Conservation (phyloP, 1,140 invertebrate species). For the Argopecten irradians region DNA sequence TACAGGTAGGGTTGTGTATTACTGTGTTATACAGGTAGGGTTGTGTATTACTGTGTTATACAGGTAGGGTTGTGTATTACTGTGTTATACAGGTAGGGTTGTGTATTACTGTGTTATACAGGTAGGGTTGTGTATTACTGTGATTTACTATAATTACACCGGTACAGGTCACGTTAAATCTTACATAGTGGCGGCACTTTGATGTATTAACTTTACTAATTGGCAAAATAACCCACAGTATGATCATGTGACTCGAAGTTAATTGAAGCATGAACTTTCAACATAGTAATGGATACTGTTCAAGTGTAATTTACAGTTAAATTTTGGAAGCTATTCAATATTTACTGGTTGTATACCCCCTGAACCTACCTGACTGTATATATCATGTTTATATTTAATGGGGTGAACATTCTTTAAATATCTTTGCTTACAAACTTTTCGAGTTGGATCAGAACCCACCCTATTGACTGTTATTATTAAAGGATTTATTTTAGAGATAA, state of each 20-base stretch:
- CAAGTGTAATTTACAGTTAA: slow-evolving; percentile 5
- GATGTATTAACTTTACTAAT: slow-evolving; percentile 18
- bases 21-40: no score
- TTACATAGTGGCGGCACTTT: background rate
- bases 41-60: no score
- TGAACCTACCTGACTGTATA: slow-evolving; percentile 17
- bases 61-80: no score
- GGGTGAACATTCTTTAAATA: background rate
- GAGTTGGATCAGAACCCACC: background rate
- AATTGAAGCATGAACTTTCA: background rate
- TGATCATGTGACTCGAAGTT: background rate
- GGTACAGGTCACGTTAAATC: no score
- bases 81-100: no score
- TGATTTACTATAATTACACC: no score
- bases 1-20: no score
- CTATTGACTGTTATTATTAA: background rate
- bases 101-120: no score
- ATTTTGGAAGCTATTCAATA: slow-evolving; percentile 9
- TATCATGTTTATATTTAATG: slow-evolving; percentile 18
- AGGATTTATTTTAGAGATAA: background rate
- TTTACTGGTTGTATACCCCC: background rate
- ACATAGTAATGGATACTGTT: background rate
- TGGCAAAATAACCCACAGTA: slow-evolving; percentile 4
- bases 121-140: no score
- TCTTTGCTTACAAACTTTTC: background rate